Percentiles rank a stretch among this genome's conserved stretches.
These are phyloP conservation scores for Andrena praecox DNA, from an alignment of 2,888 invertebrate species.

Conservation along the genomic window DNA sequence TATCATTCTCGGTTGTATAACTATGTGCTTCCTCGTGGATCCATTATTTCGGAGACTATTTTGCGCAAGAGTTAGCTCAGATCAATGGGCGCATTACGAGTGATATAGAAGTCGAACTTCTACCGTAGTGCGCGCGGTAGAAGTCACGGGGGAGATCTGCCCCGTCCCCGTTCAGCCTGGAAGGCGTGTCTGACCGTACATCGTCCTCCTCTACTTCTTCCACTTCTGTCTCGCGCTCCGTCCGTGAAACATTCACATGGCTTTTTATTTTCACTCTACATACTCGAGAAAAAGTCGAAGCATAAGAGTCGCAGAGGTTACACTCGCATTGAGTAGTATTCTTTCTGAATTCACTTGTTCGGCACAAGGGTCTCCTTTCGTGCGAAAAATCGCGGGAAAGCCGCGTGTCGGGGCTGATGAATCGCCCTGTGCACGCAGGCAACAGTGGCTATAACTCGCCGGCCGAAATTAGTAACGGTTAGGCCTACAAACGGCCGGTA, in stretches of 20 bases:
- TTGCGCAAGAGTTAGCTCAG: not conserved
- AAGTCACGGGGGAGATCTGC: not conserved
- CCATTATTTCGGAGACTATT: not conserved
- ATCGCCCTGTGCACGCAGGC: conserved; percentile 40
- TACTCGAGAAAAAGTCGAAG: not conserved
- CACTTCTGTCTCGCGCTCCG: not conserved
- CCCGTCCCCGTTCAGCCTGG: not conserved
- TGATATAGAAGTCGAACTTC: too few species aligned
- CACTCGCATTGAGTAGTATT: not conserved
- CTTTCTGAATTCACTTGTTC: not conserved
- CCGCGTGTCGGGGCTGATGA: not conserved
- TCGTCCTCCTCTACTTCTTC: not conserved
- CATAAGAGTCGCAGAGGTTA: too few species aligned
- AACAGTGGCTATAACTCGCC: conserved; percentile 77
- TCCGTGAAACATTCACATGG: too few species aligned
- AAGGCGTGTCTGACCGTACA: not conserved
- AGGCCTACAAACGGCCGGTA: conserved; percentile 73
- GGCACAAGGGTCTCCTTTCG: not conserved
- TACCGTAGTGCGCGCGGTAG: not conserved
- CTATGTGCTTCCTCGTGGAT: not conserved
- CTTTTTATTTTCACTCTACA: not conserved
- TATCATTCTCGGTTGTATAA: not conserved
- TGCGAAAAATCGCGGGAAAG: not conserved
- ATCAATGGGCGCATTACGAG: not conserved
- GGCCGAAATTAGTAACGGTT: conserved; percentile 81